Evolutionary conservation across 2,113 vertebrate species (phyloP).

Genomic region (Picathartes gymnocephalus): DNA sequence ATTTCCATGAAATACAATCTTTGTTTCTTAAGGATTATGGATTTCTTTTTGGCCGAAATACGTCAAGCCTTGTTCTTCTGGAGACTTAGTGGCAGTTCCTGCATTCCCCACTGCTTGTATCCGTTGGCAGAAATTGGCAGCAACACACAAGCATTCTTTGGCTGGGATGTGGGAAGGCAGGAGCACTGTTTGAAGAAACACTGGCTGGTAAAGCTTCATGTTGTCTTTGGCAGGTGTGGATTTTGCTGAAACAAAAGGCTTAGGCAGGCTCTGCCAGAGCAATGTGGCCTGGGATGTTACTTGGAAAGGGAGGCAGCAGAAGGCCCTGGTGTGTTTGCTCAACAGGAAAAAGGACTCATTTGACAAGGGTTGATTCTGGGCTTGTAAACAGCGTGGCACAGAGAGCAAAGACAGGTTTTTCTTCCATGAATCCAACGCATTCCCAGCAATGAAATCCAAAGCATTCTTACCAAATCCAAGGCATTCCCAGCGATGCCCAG

Average conservation of each 20-base stretch:
- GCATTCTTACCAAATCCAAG: neutral
- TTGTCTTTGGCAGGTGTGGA: neutral
- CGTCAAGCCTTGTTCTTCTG: neutral
- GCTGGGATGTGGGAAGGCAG: neutral
- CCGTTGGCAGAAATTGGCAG: neutral
- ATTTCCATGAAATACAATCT: neutral
- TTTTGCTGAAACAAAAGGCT: neutral
- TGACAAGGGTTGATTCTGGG: neutral
- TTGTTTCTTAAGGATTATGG: neutral
- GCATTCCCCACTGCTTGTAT: neutral
- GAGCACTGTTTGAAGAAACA: neutral
- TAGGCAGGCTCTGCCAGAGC: neutral
- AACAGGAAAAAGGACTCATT: neutral
- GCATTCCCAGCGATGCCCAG: accelerated
- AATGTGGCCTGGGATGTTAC: neutral
- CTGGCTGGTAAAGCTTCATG: neutral
- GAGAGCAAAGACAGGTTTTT: neutral
- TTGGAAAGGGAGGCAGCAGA: neutral
- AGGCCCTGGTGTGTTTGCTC: neutral
- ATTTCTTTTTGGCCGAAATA: neutral
- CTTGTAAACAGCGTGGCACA: neutral
- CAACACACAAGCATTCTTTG: neutral
- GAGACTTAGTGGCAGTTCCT: neutral
- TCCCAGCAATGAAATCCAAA: neutral
- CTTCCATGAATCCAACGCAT: neutral